Evolutionary conservation across 2,797 vertebrate species (phyloP).

Genomic region (Xyrichtys novacula): DNA sequence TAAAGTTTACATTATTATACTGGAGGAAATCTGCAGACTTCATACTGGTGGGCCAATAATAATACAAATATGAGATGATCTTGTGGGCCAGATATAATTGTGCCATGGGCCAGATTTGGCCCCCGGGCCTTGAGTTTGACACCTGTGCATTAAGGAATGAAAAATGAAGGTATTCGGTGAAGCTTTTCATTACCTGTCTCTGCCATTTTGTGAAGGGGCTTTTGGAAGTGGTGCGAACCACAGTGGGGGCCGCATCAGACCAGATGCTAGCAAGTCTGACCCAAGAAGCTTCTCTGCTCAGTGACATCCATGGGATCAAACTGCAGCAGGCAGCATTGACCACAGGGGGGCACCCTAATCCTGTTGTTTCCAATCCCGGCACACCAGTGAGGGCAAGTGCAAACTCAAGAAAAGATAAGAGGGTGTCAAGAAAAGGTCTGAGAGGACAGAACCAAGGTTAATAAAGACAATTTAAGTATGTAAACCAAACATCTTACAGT

Average conservation of each 20-base stretch:
- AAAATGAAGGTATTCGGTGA: background rate
- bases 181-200: background rate
- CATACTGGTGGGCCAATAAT: too few relatives aligned
- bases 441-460: too few relatives aligned
- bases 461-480: too few relatives aligned
- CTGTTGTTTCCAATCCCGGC: background rate
- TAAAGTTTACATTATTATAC: too few relatives aligned
- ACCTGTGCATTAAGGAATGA: too few relatives aligned
- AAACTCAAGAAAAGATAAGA: conserved; percentile 4
- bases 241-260: conserved; percentile 37
- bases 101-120: too few relatives aligned
- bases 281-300: conserved; percentile 40
- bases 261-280: conserved; percentile 44
- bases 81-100: too few relatives aligned
- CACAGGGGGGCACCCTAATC: conserved; percentile 33
- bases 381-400: background rate
- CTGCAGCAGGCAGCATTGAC: conserved; percentile 38
- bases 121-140: too few relatives aligned
- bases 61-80: too few relatives aligned
- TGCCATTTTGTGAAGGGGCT: conserved; percentile 11
- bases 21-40: too few relatives aligned
- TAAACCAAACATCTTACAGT: too few relatives aligned
- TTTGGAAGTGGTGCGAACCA: conserved; percentile 20
- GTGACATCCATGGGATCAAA: conserved; percentile 58
- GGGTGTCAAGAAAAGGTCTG: background rate